Conservation (phyloP, 2,113 vertebrate species). For the Holacanthus passer region DNA sequence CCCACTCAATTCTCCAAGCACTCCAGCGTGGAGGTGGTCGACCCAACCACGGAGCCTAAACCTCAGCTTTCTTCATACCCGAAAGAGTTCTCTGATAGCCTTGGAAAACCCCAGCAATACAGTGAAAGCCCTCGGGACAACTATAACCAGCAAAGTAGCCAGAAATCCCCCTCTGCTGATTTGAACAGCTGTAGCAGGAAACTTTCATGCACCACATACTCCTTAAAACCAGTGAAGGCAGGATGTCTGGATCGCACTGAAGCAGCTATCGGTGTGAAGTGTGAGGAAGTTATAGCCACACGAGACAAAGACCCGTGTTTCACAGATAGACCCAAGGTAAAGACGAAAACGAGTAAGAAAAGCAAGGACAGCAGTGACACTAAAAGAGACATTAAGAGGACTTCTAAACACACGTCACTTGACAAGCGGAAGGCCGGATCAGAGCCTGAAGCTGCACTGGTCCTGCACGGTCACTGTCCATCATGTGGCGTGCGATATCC, state of each 20-base stretch:
- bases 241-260: slow-evolving; percentile 24
- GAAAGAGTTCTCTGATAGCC: slow-evolving; percentile 47
- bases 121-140: slow-evolving; percentile 32
- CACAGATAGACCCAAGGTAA: slow-evolving; percentile 87
- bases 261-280: slow-evolving; percentile 75
- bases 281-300: slow-evolving; percentile 64
- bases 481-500: slow-evolving; percentile 46
- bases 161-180: slow-evolving; percentile 66
- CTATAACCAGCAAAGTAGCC: slow-evolving; percentile 70
- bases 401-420: slow-evolving; percentile 27
- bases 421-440: slow-evolving; percentile 80
- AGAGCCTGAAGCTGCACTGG: slow-evolving; percentile 58
- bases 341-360: slow-evolving; percentile 84
- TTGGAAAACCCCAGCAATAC: slow-evolving; percentile 38
- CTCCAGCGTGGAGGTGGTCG: slow-evolving; percentile 28
- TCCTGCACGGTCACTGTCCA: slow-evolving; percentile 61
- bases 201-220: slow-evolving; percentile 74
- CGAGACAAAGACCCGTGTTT: slow-evolving; percentile 79
- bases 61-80: slow-evolving; percentile 64
- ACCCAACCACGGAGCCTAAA: slow-evolving; percentile 56
- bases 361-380: slow-evolving; percentile 31
- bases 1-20: slow-evolving; percentile 50
- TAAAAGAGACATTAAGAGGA: slow-evolving; percentile 73
- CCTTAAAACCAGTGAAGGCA: slow-evolving; percentile 77
- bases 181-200: slow-evolving; percentile 55